These are phyloP conservation scores for Octopus bimaculoides DNA, from an alignment of 1,140 invertebrate genomes.

Conservation along the genomic window DNA sequence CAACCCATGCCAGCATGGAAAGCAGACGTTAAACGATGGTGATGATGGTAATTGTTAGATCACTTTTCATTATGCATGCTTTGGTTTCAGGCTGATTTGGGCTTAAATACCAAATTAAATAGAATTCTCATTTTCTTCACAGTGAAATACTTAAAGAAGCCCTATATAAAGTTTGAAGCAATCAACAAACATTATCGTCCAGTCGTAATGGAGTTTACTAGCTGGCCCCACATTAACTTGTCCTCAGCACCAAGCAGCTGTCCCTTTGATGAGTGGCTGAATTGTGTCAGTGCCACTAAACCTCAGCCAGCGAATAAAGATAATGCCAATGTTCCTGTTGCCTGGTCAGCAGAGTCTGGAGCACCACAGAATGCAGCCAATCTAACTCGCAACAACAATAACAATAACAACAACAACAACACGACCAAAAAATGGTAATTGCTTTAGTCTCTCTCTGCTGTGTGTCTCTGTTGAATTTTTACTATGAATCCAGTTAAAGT, in stretches of 20 bases:
- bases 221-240: not conserved
- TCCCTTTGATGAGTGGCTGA: slow-evolving; percentile 4
- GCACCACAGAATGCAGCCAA: not conserved
- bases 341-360: not conserved
- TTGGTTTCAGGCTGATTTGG: too few species aligned
- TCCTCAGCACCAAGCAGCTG: not conserved
- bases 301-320: not conserved
- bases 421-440: too few species aligned
- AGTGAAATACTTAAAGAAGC: not conserved
- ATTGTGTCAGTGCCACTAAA: not conserved
- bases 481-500: too few species aligned
- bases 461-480: too few species aligned
- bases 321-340: not conserved
- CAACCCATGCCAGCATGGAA: too few species aligned
- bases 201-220: not conserved
- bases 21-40: too few species aligned
- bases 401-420: too few species aligned
- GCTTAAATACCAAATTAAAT: too few species aligned
- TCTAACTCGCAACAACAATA: too few species aligned
- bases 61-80: too few species aligned
- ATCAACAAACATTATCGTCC: not conserved
- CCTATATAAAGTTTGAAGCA: slow-evolving; percentile 2
- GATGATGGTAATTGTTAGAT: too few species aligned
- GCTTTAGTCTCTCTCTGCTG: too few species aligned
- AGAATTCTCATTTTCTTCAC: not conserved